A percentile compares a stretch with the other conserved stretches of the same genome.
phyloP scores from a whole-genome alignment of 2,113 vertebrate species.

The Lophius piscatorius region DNA sequence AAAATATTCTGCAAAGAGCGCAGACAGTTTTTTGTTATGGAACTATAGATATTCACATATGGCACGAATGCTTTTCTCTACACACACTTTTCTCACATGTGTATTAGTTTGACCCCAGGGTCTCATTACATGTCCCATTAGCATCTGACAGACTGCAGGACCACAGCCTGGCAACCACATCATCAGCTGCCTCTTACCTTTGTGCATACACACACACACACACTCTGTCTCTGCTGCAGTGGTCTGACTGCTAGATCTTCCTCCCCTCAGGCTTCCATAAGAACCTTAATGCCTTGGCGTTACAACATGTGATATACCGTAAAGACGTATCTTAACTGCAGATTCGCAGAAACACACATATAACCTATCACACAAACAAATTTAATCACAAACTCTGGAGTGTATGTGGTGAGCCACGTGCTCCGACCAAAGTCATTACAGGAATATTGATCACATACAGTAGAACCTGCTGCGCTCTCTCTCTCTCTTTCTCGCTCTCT shows the following conservation, averaged over 20 bases:
- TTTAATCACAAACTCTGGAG: not conserved
- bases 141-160: constrained; percentile 39
- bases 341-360: constrained; percentile 11
- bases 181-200: constrained; percentile 31
- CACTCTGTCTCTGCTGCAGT: too few relatives aligned
- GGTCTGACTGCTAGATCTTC: constrained; percentile 12
- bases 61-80: too few relatives aligned
- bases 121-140: constrained; percentile 51
- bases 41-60: too few relatives aligned
- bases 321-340: too few relatives aligned
- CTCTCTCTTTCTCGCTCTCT: too few relatives aligned
- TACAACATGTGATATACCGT: not conserved
- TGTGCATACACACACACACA: constrained; percentile 8
- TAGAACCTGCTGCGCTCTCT: too few relatives aligned
- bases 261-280: constrained; percentile 11
- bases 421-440: not conserved
- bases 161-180: constrained; percentile 22
- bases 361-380: not conserved
- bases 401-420: not conserved
- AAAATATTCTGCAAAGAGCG: too few relatives aligned
- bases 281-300: constrained; percentile 7
- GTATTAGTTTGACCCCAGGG: constrained; percentile 46
- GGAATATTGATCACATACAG: constrained; percentile 15
- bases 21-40: too few relatives aligned
- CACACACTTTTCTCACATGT: too few relatives aligned